Evolutionary conservation across 2,888 invertebrate genomes (phyloP).

Genomic region (Archaeoteleia sp.): DNA sequence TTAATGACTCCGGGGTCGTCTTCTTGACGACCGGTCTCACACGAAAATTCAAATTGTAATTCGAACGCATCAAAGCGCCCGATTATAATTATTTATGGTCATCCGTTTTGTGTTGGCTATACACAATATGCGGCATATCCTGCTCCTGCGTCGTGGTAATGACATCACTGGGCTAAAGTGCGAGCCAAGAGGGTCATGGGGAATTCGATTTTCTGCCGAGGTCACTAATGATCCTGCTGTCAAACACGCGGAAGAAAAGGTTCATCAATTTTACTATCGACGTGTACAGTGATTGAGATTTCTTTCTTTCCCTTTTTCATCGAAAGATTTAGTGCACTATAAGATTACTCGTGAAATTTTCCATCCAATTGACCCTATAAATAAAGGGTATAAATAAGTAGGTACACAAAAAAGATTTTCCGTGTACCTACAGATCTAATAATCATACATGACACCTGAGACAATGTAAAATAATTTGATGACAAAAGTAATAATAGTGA

Average conservation of each 20-base stretch:
- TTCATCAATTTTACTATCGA: slow-evolving; percentile 48
- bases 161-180: slow-evolving; percentile 39
- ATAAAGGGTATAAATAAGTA: too few relatives aligned
- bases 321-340: background rate
- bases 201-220: slow-evolving; percentile 47
- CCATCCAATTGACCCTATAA: slow-evolving; percentile 20
- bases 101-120: slow-evolving; percentile 39
- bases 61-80: slow-evolving; percentile 13
- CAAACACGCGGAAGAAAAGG: slow-evolving; percentile 39
- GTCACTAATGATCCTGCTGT: slow-evolving; percentile 51
- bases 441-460: too few relatives aligned
- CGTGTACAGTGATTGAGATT: slow-evolving; percentile 33
- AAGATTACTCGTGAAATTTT: slow-evolving; percentile 32
- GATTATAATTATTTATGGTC: slow-evolving; percentile 62
- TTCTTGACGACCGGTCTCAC: slow-evolving; percentile 55
- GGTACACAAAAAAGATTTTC: too few relatives aligned
- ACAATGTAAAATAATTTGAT: too few relatives aligned
- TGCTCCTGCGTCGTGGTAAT: slow-evolving; percentile 40
- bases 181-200: slow-evolving; percentile 44
- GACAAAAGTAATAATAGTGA: too few relatives aligned
- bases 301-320: slow-evolving; percentile 11
- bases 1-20: slow-evolving; percentile 67
- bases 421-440: too few relatives aligned
- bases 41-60: slow-evolving; percentile 61
- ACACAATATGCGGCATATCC: slow-evolving; percentile 6